Percentiles rank a stretch among this genome's conserved stretches.
Conservation (phyloP, 2,888 invertebrate genomes). For the Ormyrus pomaceus region DNA sequence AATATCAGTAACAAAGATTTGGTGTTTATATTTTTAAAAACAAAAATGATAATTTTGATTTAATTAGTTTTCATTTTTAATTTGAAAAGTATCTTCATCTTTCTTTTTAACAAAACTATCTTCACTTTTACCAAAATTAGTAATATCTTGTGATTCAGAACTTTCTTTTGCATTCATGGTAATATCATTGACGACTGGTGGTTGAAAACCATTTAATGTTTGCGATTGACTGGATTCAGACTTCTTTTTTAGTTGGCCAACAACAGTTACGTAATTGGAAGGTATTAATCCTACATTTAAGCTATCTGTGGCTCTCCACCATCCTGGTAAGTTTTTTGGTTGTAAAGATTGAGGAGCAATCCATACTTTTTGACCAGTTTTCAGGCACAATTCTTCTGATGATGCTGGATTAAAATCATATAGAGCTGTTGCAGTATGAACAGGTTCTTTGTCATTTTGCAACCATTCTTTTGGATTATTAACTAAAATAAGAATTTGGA, state of each 20-base stretch:
- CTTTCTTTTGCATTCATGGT: conserved; percentile 15
- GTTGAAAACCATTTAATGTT: conserved; percentile 27
- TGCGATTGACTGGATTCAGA: conserved; percentile 53
- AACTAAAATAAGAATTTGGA: conserved; percentile 74
- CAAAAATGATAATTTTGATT: conserved; percentile 16
- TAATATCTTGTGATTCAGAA: conserved; percentile 38
- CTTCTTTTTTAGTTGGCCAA: conserved; percentile 69
- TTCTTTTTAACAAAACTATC: conserved; percentile 39
- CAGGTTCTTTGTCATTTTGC: conserved; percentile 75
- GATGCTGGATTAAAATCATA: conserved; percentile 86
- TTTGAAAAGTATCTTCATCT: conserved; percentile 44
- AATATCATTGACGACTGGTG: conserved; percentile 20
- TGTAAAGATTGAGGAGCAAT: conserved; percentile 92
- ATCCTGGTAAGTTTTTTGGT: conserved; percentile 77
- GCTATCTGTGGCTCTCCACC: conserved; percentile 71
- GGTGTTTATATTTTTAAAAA: conserved; percentile 24
- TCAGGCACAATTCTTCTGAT: conserved; percentile 87
- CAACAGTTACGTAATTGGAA: conserved; percentile 66
- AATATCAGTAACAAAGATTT: conserved; percentile 40
- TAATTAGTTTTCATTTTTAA: conserved; percentile 38
- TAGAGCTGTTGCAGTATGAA: conserved; percentile 81
- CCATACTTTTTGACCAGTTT: conserved; percentile 85
- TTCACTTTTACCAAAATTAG: conserved; percentile 35
- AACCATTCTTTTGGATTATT: conserved; percentile 84
- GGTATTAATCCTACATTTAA: conserved; percentile 70